Base-by-base conservation (phyloP, 2,888 invertebrate genomes). In the Philhelius pedissequus region DNA sequence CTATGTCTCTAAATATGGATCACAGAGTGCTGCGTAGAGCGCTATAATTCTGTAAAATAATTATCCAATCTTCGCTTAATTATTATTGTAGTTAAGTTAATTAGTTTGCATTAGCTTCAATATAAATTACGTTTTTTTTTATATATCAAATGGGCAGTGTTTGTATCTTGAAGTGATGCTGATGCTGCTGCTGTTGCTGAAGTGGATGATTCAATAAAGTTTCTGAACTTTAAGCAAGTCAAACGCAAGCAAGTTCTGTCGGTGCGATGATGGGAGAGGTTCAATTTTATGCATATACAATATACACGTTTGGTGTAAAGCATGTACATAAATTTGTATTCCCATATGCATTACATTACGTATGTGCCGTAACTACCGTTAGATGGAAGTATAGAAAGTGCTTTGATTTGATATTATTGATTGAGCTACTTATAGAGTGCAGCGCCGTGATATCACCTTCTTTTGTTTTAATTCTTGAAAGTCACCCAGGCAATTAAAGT, bases 51-150 rank as follows among this genome's bases (percentile, higher is more conserved):
- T 69, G 77, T 76, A 60, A 69, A 76, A 71, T 81, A 76, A 86
- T 64, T 81, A 86, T 86, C 86, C 86, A 86, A 81, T 81, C 86
- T 69, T 76, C 77, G 73, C 62, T 81, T 81, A 73, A 86, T 86
- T 81, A 86, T 81, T 73, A 86, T 81, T 86, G 81, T 64, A 86
- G 86, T 81, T 77, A 77, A 81, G 86, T 86, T 77, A 81, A 81
- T 86, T 86, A 86, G 86, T 70, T 86, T 81, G 58, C 73, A 86
- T 86, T 81, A 81, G 80, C 80, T 79, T 76, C 66, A 73, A 81
- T 64, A 81, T 86, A 76, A 84, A 80, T 83, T 71, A 84, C 76
- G 56, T 80, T 71, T 70, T 66, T 60, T n/a, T n/a, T n/a, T n/a
- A n/a, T n/a, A n/a, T n/a, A n/a, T n/a, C 35, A 38, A 66, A 27